Evolutionary conservation across 2,797 vertebrate genomes (phyloP).

Genomic region (Sebastes aleutianus): DNA sequence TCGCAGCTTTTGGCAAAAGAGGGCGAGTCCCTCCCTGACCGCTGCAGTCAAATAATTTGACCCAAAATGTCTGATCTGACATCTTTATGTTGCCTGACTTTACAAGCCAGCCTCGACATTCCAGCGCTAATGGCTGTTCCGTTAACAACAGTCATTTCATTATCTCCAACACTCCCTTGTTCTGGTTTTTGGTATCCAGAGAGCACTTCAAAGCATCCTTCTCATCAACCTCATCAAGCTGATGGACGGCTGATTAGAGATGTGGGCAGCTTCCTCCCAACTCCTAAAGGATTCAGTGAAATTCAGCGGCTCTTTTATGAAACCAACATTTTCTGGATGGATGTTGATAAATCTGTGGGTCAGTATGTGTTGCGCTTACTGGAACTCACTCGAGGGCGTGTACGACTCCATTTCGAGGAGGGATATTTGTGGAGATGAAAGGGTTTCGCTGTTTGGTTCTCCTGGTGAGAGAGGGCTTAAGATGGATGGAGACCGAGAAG

Average conservation of each 20-base stretch:
- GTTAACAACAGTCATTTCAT: constrained; percentile 67
- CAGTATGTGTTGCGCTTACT: background rate
- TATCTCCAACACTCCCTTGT: constrained; percentile 58
- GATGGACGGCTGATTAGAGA: constrained; percentile 54
- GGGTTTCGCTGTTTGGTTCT: constrained; percentile 18
- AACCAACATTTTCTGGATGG: background rate
- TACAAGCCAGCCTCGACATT: constrained; percentile 50
- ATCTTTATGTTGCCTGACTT: constrained; percentile 51
- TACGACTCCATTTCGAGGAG: background rate
- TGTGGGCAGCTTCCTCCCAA: constrained; percentile 16
- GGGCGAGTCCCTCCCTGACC: background rate
- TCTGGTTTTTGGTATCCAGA: constrained; percentile 54
- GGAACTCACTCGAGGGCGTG: background rate
- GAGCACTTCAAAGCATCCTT: constrained; percentile 62
- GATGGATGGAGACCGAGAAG: constrained; percentile 16
- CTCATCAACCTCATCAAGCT: constrained; percentile 43
- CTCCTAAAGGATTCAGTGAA: constrained; percentile 8
- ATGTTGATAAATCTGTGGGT: constrained; percentile 12
- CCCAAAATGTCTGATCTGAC: constrained; percentile 21
- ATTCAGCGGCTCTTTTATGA: constrained; percentile 17
- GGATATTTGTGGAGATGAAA: constrained; percentile 36
- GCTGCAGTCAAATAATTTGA: constrained; percentile 27
- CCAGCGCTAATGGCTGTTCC: constrained; percentile 54
- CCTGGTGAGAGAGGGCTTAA: constrained; percentile 2
- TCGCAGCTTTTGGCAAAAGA: background rate